Conservation (phyloP, 2,888 invertebrate species). For the Acheta domesticus region DNA sequence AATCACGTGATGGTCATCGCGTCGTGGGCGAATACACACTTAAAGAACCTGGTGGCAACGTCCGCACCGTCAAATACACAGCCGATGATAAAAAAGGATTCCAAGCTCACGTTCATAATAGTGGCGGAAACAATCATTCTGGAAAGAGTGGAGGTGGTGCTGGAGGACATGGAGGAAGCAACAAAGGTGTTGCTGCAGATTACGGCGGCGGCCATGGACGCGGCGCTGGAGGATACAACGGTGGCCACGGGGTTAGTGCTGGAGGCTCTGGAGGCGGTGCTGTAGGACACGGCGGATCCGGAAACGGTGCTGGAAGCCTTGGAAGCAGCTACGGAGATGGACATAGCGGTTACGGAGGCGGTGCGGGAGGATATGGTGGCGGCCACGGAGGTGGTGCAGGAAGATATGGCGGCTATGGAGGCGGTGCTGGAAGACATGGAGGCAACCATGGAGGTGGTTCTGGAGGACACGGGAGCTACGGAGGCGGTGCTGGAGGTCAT, state of each 20-base stretch:
- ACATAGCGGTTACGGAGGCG: slow-evolving; percentile 25
- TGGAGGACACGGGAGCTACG: background rate
- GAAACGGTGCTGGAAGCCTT: slow-evolving; percentile 22
- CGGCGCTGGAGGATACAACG: background rate
- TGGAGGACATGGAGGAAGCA: background rate
- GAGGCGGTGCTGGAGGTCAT: too few species aligned
- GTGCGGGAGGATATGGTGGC: slow-evolving; percentile 6
- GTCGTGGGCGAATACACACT: slow-evolving; percentile 45
- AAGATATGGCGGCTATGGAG: too few species aligned
- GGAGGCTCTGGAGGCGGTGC: too few species aligned
- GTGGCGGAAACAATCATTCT: slow-evolving; percentile 34
- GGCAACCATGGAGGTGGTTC: slow-evolving; percentile 29
- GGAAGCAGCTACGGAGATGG: slow-evolving; percentile 26
- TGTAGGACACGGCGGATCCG: background rate
- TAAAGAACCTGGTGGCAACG: slow-evolving; percentile 45
- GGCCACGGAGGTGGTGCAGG: too few species aligned
- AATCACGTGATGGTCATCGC: slow-evolving; percentile 46
- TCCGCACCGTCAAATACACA: slow-evolving; percentile 58
- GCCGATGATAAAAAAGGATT: slow-evolving; percentile 61
- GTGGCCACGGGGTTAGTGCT: slow-evolving; percentile 24
- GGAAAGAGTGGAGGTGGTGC: slow-evolving; percentile 22
- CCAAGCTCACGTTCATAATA: slow-evolving; percentile 63
- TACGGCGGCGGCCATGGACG: background rate
- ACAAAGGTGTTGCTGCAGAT: background rate
- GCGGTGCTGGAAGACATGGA: background rate